Evolutionary conservation across 2,113 vertebrate species (phyloP), one percentile per base, ranked within the genome.

Genomic region (Panurus biarmicus): DNA sequence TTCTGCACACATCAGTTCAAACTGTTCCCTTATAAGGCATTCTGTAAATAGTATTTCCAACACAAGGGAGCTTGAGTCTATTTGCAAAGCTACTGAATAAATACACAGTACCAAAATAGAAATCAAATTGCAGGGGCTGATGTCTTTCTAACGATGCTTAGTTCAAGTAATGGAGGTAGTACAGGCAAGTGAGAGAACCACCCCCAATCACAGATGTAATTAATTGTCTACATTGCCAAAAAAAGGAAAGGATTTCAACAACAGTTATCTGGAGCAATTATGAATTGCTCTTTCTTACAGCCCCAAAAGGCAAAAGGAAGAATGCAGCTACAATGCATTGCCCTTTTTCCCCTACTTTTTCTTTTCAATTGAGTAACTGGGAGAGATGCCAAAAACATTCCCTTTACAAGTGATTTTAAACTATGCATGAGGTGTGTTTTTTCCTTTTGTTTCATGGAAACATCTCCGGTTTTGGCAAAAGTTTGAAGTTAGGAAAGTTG

Each of bases 381-480:
- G 96, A 96, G 26, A 86, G 20, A 82, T 87, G 96, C 88, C 97
- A 95, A 90, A 87, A 87, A 48, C 80, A 53, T 96, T 95, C 69
- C 66, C 85, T 79, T 94, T 90, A 92, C 72, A 94, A 92, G 86
- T 90, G 67, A 73, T 87, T 96, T 97, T 95, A 94, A 97, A 96
- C 81, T 76, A 81, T 84, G 81, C 62, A 85, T 22, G 81, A 85
- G 79, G 62, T 76, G 89, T 94, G 90, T 84, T 93, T 76, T 94
- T 88, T 95, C 60, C 87, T 73, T 97, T 97, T 92, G 81, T 97
- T 96, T 97, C 84, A 66, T 95, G 87, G 90, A 97, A 97, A 96
- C 92, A 96, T 95, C 96, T 96, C 64, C 89, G 89, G 67, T 91
- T 72, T 82, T 85, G 91, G 67, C 94, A 87, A 96, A 96, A 91